These are phyloP conservation scores for Pangasius sanitwongsei DNA, from an alignment of 2,797 vertebrate genomes.

Conservation along the genomic window DNA sequence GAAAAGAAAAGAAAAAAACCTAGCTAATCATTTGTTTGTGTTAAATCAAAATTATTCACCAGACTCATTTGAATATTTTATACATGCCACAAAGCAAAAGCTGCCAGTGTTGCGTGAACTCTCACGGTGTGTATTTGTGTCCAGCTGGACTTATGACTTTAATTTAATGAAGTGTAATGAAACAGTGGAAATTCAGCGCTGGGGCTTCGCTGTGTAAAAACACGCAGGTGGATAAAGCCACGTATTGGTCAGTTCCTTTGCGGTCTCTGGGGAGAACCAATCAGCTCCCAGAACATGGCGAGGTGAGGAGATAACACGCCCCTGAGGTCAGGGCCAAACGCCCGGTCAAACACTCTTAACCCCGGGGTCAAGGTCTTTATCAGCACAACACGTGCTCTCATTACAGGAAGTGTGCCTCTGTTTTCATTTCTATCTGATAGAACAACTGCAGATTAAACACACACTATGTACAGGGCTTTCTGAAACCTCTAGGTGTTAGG, in stretches of 20 bases:
- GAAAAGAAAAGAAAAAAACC: not conserved
- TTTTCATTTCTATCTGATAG: not conserved
- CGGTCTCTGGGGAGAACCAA: conserved; percentile 80
- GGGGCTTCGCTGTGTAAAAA: not conserved
- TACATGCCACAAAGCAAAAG: not conserved
- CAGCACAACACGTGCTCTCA: conserved; percentile 76
- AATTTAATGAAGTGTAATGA: not conserved
- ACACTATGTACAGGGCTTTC: not conserved
- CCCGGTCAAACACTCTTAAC: conserved; percentile 92
- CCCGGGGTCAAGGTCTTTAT: conserved; percentile 90
- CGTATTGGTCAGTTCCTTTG: conserved; percentile 36
- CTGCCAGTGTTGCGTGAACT: not conserved
- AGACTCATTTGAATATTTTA: not conserved
- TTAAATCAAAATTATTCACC: not conserved
- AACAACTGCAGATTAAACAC: not conserved
- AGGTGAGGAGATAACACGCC: conserved; percentile 91
- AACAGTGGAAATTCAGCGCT: not conserved
- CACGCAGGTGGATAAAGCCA: not conserved
- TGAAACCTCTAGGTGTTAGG: not conserved
- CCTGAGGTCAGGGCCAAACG: conserved; percentile 93
- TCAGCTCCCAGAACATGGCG: conserved; percentile 84
- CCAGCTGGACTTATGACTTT: not conserved
- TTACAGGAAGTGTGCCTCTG: conserved; percentile 48
- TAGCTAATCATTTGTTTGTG: not conserved
- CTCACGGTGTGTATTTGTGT: not conserved